These are phyloP conservation scores for Mythimna pallens DNA, from an alignment of 2,888 invertebrate species.

Conservation along the genomic window DNA sequence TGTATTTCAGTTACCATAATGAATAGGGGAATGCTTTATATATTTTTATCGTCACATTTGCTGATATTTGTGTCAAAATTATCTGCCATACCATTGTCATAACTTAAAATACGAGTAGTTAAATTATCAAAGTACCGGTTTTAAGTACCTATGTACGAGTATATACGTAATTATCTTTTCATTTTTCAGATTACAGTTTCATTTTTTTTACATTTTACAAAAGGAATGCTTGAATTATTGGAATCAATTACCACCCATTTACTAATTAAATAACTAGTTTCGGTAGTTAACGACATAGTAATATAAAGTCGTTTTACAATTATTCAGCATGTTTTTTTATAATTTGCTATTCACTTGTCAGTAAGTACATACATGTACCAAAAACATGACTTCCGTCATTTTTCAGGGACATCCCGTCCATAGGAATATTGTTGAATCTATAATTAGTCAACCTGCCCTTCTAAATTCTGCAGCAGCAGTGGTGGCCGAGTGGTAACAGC, in stretches of 20 bases:
- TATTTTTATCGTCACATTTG: too few relatives aligned
- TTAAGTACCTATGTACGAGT: too few relatives aligned
- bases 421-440: constrained; percentile 1
- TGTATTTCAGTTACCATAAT: neutral
- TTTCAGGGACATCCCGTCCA: neutral
- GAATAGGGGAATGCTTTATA: too few relatives aligned
- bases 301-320: neutral
- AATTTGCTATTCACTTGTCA: constrained; percentile 14
- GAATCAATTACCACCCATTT: constrained; percentile 3
- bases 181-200: neutral
- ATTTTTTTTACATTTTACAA: neutral
- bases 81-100: neutral
- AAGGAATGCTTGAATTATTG: neutral
- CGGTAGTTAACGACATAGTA: neutral
- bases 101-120: neutral
- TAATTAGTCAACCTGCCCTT: constrained; percentile 2
- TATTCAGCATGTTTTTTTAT: constrained; percentile 1
- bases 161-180: neutral
- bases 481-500: too few relatives aligned
- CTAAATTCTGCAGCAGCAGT: neutral
- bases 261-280: constrained; percentile 2
- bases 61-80: neutral
- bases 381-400: constrained; percentile 48
- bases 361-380: constrained; percentile 22
- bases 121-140: neutral